A percentile compares a stretch with the other conserved stretches of the same genome.
Evolutionary conservation across 2,113 vertebrate genomes (phyloP).

Genomic region (Quiscalus mexicanus): DNA sequence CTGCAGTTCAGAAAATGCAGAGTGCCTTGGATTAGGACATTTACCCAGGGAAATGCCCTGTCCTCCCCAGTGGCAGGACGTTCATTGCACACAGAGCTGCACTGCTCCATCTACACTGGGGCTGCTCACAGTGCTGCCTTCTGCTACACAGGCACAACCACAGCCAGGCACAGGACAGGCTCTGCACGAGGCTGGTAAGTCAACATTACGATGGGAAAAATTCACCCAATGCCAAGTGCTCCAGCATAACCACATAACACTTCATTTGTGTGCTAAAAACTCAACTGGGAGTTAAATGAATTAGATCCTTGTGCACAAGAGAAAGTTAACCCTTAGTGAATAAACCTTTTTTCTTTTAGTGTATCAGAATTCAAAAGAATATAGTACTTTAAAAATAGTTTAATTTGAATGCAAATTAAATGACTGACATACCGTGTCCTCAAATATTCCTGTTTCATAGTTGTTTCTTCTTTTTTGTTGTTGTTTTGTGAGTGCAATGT

Average conservation of each 20-base stretch:
- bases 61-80: background rate
- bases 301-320: conserved; percentile 15
- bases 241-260: background rate
- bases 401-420: background rate
- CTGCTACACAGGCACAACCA: background rate
- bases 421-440: background rate
- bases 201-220: conserved; percentile 32
- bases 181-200: background rate
- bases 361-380: background rate
- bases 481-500: background rate
- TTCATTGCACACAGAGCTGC: background rate
- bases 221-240: conserved; percentile 11
- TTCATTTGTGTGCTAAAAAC: conserved; percentile 16
- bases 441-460: background rate
- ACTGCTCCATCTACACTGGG: rapidly evolving
- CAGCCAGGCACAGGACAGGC: background rate
- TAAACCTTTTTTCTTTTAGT: background rate
- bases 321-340: conserved; percentile 33
- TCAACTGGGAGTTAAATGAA: conserved; percentile 32
- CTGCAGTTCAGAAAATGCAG: background rate
- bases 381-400: background rate
- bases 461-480: background rate
- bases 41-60: background rate
- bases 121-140: background rate
- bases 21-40: background rate